Percentiles rank a stretch among this genome's conserved stretches.
These are phyloP conservation scores for Nautilus pompilius DNA, from an alignment of 1,140 invertebrate genomes.

Conservation along the genomic window DNA sequence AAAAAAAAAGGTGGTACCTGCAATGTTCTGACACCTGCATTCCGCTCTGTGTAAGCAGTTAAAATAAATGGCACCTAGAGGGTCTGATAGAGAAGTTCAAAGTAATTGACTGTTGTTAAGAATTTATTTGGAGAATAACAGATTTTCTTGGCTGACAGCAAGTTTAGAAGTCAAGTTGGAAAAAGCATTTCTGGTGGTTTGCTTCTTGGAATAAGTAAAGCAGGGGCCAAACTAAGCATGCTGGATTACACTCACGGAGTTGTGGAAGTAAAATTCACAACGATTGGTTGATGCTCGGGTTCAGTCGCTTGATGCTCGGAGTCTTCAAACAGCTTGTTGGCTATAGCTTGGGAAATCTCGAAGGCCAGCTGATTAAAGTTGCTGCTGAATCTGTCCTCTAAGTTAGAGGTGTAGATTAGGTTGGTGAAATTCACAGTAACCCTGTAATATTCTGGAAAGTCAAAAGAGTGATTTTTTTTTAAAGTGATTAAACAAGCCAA, in stretches of 20 bases:
- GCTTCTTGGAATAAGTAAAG: background rate
- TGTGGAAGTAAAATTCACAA: constrained; percentile 46
- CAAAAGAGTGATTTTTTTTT: constrained; percentile 7
- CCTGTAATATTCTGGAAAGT: constrained; percentile 55
- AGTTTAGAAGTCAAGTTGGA: constrained; percentile 1
- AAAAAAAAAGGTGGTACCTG: too few species aligned
- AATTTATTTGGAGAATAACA: too few species aligned
- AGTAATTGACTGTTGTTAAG: too few species aligned
- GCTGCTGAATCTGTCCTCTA: constrained; percentile 45
- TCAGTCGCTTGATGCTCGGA: constrained; percentile 52
- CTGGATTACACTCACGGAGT: background rate
- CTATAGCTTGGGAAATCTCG: constrained; percentile 45
- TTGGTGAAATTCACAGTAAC: constrained; percentile 52
- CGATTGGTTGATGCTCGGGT: too few species aligned
- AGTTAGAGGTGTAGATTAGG: constrained; percentile 47
- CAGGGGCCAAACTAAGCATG: background rate
- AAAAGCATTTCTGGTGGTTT: background rate
- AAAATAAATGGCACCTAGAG: too few species aligned
- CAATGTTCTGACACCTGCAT: too few species aligned
- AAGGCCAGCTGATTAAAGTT: constrained; percentile 49
- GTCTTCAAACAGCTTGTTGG: constrained; percentile 48
- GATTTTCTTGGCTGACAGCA: too few species aligned
- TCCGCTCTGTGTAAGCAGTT: too few species aligned
- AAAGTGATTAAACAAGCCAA: background rate
- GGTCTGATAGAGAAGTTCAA: too few species aligned